Evolutionary conservation across 1,140 invertebrate genomes (phyloP).

Genomic region (Drosophila persimilis): DNA sequence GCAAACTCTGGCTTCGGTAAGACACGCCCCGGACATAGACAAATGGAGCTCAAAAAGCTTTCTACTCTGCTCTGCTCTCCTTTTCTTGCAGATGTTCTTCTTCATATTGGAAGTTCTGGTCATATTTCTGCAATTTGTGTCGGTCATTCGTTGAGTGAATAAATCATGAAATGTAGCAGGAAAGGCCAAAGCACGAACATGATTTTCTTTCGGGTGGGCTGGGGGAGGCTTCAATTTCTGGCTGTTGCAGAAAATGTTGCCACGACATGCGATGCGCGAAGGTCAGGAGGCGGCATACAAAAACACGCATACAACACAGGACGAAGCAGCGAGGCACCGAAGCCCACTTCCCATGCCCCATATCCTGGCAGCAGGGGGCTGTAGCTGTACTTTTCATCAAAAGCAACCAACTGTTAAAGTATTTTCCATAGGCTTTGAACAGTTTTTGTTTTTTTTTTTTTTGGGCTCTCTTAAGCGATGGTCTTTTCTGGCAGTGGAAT

Average conservation of each 20-base stretch:
- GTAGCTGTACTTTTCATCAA: no score
- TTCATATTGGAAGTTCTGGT: conserved; percentile 64
- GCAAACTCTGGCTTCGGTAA: conserved; percentile 48
- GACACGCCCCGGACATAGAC: not conserved
- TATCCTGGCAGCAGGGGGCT: no score
- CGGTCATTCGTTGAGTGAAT: conserved; percentile 29
- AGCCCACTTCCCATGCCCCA: not conserved
- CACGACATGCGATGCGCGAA: conserved; percentile 38
- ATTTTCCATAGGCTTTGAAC: no score
- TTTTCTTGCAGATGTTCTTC: conserved; percentile 52
- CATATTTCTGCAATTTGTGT: conserved; percentile 65
- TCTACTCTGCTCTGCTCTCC: no score
- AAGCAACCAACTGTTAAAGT: no score
- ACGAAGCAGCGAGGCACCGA: not conserved
- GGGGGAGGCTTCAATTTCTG: conserved; percentile 11
- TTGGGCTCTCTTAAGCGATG: no score
- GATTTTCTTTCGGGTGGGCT: no score
- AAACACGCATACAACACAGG: conserved; percentile 9
- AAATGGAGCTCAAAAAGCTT: not conserved
- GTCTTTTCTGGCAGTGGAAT: no score
- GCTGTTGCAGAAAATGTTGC: conserved; percentile 42
- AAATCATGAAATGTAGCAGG: conserved; percentile 16
- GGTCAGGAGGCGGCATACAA: conserved; percentile 26
- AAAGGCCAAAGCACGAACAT: not conserved
- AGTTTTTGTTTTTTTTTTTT: no score